Conservation (phyloP, 2,113 vertebrate genomes). For the Phaetusa simplex region DNA sequence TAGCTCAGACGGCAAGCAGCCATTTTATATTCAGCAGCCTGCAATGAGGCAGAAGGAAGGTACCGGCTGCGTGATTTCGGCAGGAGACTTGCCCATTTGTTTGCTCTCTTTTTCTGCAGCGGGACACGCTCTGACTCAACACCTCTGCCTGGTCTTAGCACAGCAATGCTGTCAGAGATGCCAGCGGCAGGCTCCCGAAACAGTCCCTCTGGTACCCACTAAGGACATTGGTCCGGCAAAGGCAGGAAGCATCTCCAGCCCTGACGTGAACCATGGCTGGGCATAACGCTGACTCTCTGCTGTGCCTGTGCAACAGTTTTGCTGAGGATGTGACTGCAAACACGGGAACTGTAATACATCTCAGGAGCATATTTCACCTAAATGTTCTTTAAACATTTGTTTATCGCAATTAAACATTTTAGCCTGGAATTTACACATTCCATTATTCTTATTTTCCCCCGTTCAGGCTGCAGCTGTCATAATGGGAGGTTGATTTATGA, state of each 20-base stretch:
- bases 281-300: not conserved
- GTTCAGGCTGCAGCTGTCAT: constrained; percentile 49
- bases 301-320: not conserved
- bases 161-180: not conserved
- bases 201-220: not conserved
- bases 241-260: not conserved
- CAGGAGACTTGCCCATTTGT: not conserved
- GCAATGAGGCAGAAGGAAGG: not conserved
- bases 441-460: constrained; percentile 60
- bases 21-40: not conserved
- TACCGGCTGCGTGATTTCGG: not conserved
- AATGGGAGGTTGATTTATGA: constrained; percentile 64
- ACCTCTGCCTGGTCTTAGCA: not conserved
- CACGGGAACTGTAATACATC: not conserved
- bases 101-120: not conserved
- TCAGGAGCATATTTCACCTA: constrained; percentile 15
- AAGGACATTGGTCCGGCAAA: not conserved
- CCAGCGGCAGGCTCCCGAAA: not conserved
- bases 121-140: not conserved
- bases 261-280: not conserved
- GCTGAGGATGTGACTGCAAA: not conserved
- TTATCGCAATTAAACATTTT: constrained; percentile 63
- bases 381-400: constrained; percentile 51
- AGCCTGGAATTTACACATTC: constrained; percentile 54
- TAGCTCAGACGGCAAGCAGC: not conserved